Evolutionary conservation across 2,113 vertebrate genomes (phyloP), one percentile per base, ranked within the genome.

Genomic region (Stegastes partitus): DNA sequence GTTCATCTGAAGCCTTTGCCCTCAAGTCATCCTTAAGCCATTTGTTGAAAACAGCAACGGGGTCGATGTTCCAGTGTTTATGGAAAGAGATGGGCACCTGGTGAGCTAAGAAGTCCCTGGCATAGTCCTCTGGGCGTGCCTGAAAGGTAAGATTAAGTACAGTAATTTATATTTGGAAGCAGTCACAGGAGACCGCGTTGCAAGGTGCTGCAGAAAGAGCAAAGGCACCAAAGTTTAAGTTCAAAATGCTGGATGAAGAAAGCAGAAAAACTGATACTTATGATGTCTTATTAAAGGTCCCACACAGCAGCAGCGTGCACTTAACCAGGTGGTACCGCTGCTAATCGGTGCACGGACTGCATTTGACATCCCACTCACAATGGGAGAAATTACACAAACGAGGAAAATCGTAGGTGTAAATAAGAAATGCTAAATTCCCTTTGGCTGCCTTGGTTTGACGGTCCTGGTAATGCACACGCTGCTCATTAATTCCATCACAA

Each of bases 31-130:
- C 92, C 66, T 92, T 94, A 69, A 99, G 88, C 98, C 98, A 99
- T 0, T 94, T 95, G 89, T 96, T 92, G 85, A 97, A 99, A 10
- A 98, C 96, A 61, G 96, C 94, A 16, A 99, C 77, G 0, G 98
- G 98, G 85, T 99, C 96, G 0, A 97, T 95, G 90, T 99, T 99
- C 98, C 98, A 99, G 90, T 99, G 97, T 90, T 99, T 99, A 90
- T 99, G 98, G 90, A 99, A 99, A 0, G 98, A 99, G 70, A 99
- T 90, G n/a, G 98, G 98, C 80, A 97, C 94, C 80, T 99, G 98
- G 92, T 99, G 98, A 82, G 97, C 93, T 80, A 99, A 93, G 75
- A 96, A 96, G 71, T 94, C 97, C 81, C 92, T 94, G 18, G 97
- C 93, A 54, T 99, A 99, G 91, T 99, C 98, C 81, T 96, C 95